phyloP scores from a whole-genome alignment of 2,888 invertebrate species.

The Bombylius discolor region DNA sequence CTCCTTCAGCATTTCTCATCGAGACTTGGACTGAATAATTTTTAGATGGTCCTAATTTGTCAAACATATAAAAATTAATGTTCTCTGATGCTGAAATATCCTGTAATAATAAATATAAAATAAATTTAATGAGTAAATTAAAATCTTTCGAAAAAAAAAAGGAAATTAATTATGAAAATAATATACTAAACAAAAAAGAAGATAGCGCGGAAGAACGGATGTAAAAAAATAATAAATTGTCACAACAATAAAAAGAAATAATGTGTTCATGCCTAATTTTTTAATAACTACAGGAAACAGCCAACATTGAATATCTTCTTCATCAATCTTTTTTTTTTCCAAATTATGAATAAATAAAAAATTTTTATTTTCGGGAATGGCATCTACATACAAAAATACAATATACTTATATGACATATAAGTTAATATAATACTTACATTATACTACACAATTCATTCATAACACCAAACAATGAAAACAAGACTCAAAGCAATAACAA shows the following conservation, averaged over 20 bases:
- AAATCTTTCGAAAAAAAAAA: neutral
- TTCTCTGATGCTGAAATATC: constrained; percentile 62
- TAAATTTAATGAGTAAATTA: neutral
- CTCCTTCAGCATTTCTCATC: constrained; percentile 67
- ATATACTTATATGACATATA: no score
- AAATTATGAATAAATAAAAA: no score
- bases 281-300: constrained; percentile 2
- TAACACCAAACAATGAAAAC: no score
- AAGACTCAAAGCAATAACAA: no score
- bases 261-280: neutral
- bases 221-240: neutral
- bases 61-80: constrained; percentile 60
- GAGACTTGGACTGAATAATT: constrained; percentile 67
- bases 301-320: neutral
- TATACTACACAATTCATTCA: no score
- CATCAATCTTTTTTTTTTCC: no score
- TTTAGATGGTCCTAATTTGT: constrained; percentile 54
- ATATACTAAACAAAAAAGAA: neutral
- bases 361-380: no score
- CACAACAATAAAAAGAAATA: neutral
- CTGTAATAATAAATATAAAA: constrained; percentile 31
- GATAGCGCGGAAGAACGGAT: neutral
- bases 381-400: no score
- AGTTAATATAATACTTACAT: no score
- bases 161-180: neutral